Percentiles rank a stretch among this genome's conserved stretches.
Evolutionary conservation across 2,797 vertebrate species (phyloP).

Genomic region (Cirrhinus molitorella): DNA sequence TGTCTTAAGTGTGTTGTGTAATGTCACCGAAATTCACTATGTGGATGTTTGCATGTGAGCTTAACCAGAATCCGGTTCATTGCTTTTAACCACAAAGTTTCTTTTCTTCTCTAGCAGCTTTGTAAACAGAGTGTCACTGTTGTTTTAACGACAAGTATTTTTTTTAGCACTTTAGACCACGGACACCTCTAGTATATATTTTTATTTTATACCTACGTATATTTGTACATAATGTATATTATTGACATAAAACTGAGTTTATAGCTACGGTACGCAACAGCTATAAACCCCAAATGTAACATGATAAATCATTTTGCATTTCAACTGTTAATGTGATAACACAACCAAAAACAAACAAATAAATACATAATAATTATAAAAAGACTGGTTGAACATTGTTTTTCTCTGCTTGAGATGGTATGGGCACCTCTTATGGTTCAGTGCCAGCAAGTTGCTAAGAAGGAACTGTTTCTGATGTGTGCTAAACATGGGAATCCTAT

Average conservation of each 20-base stretch:
- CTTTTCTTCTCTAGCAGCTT: not conserved
- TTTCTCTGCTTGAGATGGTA: not conserved
- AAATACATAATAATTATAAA: not conserved
- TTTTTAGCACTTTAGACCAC: not conserved
- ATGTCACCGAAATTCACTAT: not conserved
- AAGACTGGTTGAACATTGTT: not conserved
- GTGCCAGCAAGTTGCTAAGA: not conserved
- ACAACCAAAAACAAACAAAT: not conserved
- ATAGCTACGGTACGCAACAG: no score
- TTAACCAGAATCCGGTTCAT: not conserved
- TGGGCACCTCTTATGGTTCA: not conserved
- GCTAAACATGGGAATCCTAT: not conserved
- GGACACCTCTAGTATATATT: not conserved
- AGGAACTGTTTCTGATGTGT: not conserved
- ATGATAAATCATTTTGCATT: not conserved
- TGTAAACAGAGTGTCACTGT: not conserved
- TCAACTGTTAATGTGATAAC: not conserved
- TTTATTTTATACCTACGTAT: no score
- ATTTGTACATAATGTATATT: no score
- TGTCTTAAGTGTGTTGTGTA: not conserved
- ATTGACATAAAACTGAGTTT: no score
- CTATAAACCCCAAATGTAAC: no score
- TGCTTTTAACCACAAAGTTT: conserved; percentile 10
- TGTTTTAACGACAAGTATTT: not conserved
- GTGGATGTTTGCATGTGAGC: not conserved